Percentiles rank a stretch among this genome's conserved stretches.
phyloP scores from a whole-genome alignment of 2,888 invertebrate species.

The Xiphydria camelus region DNA sequence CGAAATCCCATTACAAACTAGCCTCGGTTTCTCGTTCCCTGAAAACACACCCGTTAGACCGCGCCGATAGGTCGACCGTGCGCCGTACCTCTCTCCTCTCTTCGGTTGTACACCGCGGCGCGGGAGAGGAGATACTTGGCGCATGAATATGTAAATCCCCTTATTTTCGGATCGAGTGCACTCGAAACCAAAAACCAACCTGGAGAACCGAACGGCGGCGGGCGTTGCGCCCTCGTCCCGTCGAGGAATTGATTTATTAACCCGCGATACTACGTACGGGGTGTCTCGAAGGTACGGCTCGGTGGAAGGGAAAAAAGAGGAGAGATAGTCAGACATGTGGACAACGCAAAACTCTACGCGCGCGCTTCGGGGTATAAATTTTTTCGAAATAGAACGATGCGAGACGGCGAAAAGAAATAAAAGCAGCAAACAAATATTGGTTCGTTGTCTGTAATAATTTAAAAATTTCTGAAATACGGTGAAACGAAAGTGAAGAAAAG shows the following conservation, averaged over 20 bases:
- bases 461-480: no score
- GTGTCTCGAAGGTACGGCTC: conserved; percentile 7
- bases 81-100: conserved; percentile 11
- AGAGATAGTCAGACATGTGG: no score
- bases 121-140: conserved; percentile 32
- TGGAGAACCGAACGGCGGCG: conserved; percentile 30
- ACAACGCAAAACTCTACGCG: no score
- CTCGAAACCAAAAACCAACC: conserved; percentile 56
- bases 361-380: no score
- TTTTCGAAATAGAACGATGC: no score
- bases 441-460: no score
- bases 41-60: conserved; percentile 5
- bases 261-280: conserved; percentile 23
- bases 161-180: conserved; percentile 57
- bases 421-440: no score
- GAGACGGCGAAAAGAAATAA: no score
- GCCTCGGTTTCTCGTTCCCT: conserved; percentile 30
- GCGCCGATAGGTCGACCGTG: conserved; percentile 32
- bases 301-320: no score
- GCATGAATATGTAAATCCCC: conserved; percentile 59
- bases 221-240: conserved; percentile 28
- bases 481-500: no score
- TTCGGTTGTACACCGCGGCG: conserved; percentile 4
- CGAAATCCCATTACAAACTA: conserved; percentile 55
- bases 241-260: conserved; percentile 54